Conservation (phyloP, 2,888 invertebrate species). For the Lasioglossum lativentre region DNA sequence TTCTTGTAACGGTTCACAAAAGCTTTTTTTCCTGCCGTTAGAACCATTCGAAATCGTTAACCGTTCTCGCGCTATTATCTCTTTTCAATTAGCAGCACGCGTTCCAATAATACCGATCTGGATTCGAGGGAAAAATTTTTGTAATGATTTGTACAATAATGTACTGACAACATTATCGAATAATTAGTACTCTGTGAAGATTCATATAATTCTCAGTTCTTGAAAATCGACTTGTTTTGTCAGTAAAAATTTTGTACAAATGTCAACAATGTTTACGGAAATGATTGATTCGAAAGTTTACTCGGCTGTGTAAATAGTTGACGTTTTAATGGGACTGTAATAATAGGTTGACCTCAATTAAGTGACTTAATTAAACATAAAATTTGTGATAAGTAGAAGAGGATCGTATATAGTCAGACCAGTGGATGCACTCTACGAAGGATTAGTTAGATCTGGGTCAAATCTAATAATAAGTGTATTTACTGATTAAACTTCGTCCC, state of each 20-base stretch:
- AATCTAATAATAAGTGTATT: neutral
- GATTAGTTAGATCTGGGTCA: neutral
- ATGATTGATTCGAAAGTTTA: neutral
- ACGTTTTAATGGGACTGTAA: neutral
- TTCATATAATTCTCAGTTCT: neutral
- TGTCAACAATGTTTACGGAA: neutral
- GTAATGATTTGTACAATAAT: neutral
- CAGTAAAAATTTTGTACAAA: too few species aligned
- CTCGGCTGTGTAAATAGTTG: neutral
- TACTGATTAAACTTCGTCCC: neutral
- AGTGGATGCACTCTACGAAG: neutral
- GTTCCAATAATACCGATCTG: neutral
- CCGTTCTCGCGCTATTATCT: neutral
- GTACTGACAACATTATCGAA: neutral
- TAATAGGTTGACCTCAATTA: neutral
- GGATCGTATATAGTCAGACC: neutral
- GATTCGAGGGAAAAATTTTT: neutral
- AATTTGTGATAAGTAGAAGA: neutral
- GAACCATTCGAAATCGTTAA: neutral
- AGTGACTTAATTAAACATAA: neutral
- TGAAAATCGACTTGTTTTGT: too few species aligned
- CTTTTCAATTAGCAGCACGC: neutral
- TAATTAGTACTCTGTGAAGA: accelerated
- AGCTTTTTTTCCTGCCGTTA: neutral
- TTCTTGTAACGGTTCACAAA: neutral